These are phyloP conservation scores for Porites evermanni DNA, from an alignment of 92 coral and sea anemone genomes.

Conservation along the genomic window DNA sequence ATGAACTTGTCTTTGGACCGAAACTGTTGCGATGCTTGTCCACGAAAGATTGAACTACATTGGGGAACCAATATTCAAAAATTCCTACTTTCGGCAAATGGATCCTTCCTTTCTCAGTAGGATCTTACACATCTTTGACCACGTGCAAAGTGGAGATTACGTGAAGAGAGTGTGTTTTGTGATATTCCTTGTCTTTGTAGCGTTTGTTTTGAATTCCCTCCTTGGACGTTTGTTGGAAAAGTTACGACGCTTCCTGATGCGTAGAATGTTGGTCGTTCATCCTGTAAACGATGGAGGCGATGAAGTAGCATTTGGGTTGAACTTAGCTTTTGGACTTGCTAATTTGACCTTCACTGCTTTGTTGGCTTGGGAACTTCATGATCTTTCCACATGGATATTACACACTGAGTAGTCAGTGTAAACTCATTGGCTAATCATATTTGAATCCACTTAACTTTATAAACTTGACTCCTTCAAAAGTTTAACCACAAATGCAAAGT, in stretches of 20 bases:
- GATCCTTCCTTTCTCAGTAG: constrained; percentile 27
- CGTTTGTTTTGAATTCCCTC: constrained; percentile 54
- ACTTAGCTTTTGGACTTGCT: constrained; percentile 64
- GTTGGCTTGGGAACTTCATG: constrained; percentile 64
- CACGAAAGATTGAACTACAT: constrained; percentile 46
- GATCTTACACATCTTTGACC: constrained; percentile 47
- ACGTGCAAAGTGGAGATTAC: constrained; percentile 45
- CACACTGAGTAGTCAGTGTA: constrained; percentile 30
- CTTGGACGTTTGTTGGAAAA: constrained; percentile 61
- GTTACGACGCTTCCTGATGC: constrained; percentile 35
- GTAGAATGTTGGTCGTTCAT: constrained; percentile 23
- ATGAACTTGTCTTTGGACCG: not conserved
- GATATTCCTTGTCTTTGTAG: constrained; percentile 41
- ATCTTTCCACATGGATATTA: constrained; percentile 58
- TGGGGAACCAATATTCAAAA: constrained; percentile 27
- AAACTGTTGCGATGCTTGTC: constrained; percentile 30
- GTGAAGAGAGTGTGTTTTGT: constrained; percentile 45
- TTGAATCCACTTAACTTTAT: not conserved
- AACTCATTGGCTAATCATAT: not conserved
- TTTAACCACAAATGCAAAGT: no score
- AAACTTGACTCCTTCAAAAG: no score
- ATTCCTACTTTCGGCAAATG: constrained; percentile 45
- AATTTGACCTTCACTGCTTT: constrained; percentile 69
- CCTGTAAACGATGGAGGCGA: constrained; percentile 15
- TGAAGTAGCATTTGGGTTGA: constrained; percentile 52